These are phyloP conservation scores for Micrasema longulum DNA, from an alignment of 1,140 invertebrate species.

Conservation along the genomic window DNA sequence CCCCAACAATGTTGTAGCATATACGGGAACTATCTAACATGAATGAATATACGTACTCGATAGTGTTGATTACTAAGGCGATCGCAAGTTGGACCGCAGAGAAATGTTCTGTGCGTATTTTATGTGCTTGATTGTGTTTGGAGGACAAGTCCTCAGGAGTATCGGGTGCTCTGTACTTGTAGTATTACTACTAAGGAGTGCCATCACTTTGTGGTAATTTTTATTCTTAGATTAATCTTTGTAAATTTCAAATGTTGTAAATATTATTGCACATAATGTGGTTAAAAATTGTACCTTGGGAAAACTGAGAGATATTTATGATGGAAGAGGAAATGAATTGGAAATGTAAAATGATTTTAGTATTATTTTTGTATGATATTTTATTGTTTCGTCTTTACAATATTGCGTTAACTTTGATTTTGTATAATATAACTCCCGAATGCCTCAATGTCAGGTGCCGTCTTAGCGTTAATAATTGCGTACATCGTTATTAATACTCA, in stretches of 20 bases:
- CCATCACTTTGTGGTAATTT: slow-evolving; percentile 34
- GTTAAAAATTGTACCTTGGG: slow-evolving; percentile 54
- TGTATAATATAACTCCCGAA: slow-evolving; percentile 1
- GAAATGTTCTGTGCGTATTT: slow-evolving; percentile 44
- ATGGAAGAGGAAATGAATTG: slow-evolving; percentile 44
- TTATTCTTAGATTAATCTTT: slow-evolving; percentile 47
- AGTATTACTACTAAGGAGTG: slow-evolving; percentile 13
- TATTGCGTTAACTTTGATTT: slow-evolving; percentile 38
- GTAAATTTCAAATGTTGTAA: slow-evolving; percentile 53
- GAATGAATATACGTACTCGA: slow-evolving; percentile 42
- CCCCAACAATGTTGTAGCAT: slow-evolving; percentile 42
- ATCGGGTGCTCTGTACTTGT: slow-evolving; percentile 19
- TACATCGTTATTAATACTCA: slow-evolving; percentile 51
- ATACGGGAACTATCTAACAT: slow-evolving; percentile 38
- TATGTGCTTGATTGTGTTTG: slow-evolving; percentile 12
- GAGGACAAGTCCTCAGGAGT: slow-evolving; percentile 5
- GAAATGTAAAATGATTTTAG: slow-evolving; percentile 51
- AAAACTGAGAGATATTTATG: slow-evolving; percentile 46
- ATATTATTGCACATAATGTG: slow-evolving; percentile 54
- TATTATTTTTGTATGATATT: slow-evolving; percentile 53
- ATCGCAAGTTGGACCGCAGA: slow-evolving; percentile 49
- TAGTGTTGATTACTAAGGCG: slow-evolving; percentile 47
- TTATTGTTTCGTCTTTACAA: slow-evolving; percentile 45
- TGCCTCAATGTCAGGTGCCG: slow-evolving; percentile 22
- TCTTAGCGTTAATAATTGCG: background rate